Base-by-base conservation (phyloP, 2,113 vertebrate genomes). In the Pavo muticus region DNA sequence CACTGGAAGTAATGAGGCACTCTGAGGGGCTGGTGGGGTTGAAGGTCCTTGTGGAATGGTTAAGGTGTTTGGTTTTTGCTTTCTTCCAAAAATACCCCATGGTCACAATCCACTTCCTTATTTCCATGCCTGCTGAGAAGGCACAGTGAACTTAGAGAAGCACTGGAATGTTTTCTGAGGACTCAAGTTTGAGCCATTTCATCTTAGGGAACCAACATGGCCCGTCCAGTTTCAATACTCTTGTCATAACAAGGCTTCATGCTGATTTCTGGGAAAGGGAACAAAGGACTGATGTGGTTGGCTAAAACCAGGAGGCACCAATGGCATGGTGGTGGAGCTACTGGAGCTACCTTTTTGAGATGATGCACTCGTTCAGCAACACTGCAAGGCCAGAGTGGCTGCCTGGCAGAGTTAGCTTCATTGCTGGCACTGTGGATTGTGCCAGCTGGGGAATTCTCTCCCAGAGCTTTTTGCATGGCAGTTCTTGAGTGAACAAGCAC, bases 41-140 rank as follows among this genome's bases (percentile, higher is more conserved):
- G 94, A 91, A 93, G 48, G 70, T 84, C 93, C 65, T 69, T 5
- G 1, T 88, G 88, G 91, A 88, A 90, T 78, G 90, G 87, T 93
- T 91, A 86, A 81, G 69, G 67, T 86, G 69, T 61, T 69, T 77
- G 45, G 3, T 78, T 83, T 52, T 74, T 80, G 30, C 57, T 92
- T 79, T 54, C 30, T 25, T 81, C 40, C 24, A 16, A 39, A 81
- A 85, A 30, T 76, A 59, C 69, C 30, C 47, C 44, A 21, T 52
- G 72, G 35, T 88, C 16, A 6, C 39, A 52, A 68, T 68, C 73
- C 0, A 18, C 90, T 80, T 91, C 69, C 14, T 81, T 9, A 67
- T 25, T 86, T 76, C 48, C 37, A 25, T 45, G 24, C 30, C 9
- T 20, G 4, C 10, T 4, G 19, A 76, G 67, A 83, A 74, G 60